These are phyloP conservation scores for Tridacna gigas DNA, from an alignment of 2,888 invertebrate species.

Conservation along the genomic window DNA sequence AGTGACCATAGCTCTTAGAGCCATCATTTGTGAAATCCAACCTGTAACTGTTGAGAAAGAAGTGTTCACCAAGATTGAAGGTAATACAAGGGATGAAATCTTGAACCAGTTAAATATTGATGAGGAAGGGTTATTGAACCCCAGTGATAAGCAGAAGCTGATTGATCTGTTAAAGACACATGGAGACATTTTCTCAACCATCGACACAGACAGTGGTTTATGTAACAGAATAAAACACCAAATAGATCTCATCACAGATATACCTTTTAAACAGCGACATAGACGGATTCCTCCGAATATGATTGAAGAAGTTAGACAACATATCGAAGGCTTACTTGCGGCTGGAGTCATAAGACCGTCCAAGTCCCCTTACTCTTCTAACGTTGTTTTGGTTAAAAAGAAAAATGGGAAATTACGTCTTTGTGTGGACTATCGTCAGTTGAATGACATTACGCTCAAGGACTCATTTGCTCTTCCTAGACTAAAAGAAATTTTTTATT, in stretches of 20 bases:
- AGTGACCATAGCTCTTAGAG: conserved; percentile 28
- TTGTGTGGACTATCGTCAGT: conserved; percentile 3
- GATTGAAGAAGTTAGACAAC: conserved; percentile 19
- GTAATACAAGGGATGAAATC: not conserved
- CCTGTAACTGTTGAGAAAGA: conserved; percentile 24
- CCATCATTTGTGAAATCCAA: conserved; percentile 40
- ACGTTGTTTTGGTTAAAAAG: conserved; percentile 10
- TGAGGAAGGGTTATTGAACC: not conserved
- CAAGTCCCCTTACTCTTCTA: not conserved
- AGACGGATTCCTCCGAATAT: conserved; percentile 14
- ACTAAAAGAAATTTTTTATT: conserved; percentile 6
- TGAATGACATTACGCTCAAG: conserved; percentile 3
- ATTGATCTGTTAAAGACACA: conserved; percentile 3
- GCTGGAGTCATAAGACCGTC: conserved; percentile 7
- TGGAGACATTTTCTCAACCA: conserved; percentile 4
- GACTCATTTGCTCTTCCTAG: conserved; percentile 10
- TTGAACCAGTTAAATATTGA: not conserved
- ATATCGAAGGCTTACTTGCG: conserved; percentile 5
- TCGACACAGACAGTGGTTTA: not conserved
- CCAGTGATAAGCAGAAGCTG: not conserved
- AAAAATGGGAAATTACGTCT: conserved; percentile 2
- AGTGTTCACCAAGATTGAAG: not conserved
- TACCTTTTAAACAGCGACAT: conserved; percentile 17
- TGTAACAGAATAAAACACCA: conserved; percentile 2
- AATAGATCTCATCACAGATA: conserved; percentile 7